A percentile compares a stretch with the other conserved stretches of the same genome.
Evolutionary conservation across 2,888 invertebrate genomes (phyloP).

Genomic region (Drosophila borborema): DNA sequence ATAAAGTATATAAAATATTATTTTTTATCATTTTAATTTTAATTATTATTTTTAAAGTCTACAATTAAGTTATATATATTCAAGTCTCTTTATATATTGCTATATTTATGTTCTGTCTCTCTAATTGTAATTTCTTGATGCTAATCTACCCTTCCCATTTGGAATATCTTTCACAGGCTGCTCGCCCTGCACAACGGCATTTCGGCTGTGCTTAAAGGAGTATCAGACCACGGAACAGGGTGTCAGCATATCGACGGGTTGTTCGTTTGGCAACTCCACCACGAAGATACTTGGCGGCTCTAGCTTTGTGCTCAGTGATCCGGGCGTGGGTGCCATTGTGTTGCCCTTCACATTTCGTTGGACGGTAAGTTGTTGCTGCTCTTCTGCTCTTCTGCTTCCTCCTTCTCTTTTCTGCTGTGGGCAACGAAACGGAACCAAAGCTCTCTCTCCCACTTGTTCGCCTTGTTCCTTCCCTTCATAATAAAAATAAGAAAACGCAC

Average conservation of each 20-base stretch:
- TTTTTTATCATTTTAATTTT: neutral
- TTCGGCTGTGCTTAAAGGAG: conserved; percentile 95
- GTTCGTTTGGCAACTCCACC: conserved; percentile 95
- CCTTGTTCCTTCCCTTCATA: neutral
- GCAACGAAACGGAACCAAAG: conserved; percentile 30
- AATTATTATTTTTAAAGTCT: no score
- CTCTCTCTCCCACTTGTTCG: neutral
- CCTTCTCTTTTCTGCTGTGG: conserved; percentile 12
- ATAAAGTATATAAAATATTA: neutral
- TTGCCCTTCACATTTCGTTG: conserved; percentile 96
- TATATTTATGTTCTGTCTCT: neutral
- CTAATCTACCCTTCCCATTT: conserved; percentile 2
- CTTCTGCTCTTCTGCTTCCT: neutral
- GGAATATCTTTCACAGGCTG: conserved; percentile 85
- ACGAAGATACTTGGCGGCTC: conserved; percentile 94
- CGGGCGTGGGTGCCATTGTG: conserved; percentile 91
- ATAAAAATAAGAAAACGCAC: conserved; percentile 50
- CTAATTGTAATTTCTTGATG: neutral
- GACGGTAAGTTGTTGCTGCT: conserved; percentile 89
- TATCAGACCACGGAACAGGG: conserved; percentile 89
- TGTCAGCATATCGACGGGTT: conserved; percentile 86
- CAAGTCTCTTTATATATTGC: neutral
- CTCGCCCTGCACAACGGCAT: conserved; percentile 92
- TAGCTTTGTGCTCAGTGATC: conserved; percentile 94
- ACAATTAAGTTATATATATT: neutral